These are phyloP conservation scores for Sapajus apella DNA, from an alignment of 2,113 vertebrate genomes.

Conservation along the genomic window DNA sequence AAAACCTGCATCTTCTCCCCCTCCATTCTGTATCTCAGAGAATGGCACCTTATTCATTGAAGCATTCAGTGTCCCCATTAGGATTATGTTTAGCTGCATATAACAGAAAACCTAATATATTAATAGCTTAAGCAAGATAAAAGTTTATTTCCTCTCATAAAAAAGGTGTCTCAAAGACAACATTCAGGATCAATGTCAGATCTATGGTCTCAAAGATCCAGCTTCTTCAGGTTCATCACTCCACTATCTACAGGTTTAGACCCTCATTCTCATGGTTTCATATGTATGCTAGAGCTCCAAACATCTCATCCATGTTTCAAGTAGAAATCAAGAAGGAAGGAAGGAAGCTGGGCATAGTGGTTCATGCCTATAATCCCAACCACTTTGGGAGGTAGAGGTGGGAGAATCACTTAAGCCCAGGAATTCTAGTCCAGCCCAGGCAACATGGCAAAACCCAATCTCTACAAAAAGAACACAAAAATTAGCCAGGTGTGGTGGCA, in stretches of 20 bases:
- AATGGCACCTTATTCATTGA: not conserved
- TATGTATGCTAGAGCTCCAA: not conserved
- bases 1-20: not conserved
- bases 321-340: slow-evolving; percentile 12
- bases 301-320: not conserved
- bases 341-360: no score
- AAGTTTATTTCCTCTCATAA: not conserved
- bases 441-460: no score
- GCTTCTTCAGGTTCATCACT: not conserved
- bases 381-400: no score
- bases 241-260: not conserved
- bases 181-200: not conserved
- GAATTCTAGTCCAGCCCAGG: no score
- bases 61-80: not conserved
- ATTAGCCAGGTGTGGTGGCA: no score
- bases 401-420: no score
- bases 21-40: not conserved
- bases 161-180: not conserved
- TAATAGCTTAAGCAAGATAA: not conserved
- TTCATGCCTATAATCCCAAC: no score
- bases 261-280: not conserved
- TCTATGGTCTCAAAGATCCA: not conserved
- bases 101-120: slow-evolving; percentile 27
- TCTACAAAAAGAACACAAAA: no score
- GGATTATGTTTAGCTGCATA: not conserved